Evolutionary conservation across 2,113 vertebrate genomes (phyloP), one percentile per base, ranked within the genome.

Genomic region (Carassius auratus): DNA sequence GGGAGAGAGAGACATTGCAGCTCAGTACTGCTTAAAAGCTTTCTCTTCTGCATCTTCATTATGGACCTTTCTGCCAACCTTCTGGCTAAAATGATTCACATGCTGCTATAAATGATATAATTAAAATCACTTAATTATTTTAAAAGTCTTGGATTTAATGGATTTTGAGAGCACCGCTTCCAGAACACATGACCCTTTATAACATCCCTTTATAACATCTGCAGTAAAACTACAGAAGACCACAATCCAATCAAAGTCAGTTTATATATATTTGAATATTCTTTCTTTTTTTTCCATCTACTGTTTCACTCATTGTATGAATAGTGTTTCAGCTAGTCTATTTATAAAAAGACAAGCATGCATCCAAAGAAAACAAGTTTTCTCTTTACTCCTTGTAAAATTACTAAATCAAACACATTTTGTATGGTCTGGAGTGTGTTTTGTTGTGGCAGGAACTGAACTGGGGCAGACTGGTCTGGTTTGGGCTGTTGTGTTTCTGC

Each of bases 401-500:
- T 71, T 33, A 36, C 21, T 45, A 59, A 69, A 59, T 50, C 21
- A 48, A 62, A 19, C 1, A 0, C 21, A 15, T 36, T n/a, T 78
- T 21, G 8, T 66, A 23, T 48, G 57, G 36, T 36, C 17, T 33
- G 71, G n/a, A 48, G 23, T 4, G 59, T 64, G 64, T 42, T 33
- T 23, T 87, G 71, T 86, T 77, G 77, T 89, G 76, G 55, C 36
- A 74, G 86, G 79, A 75, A 71, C 77, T 82, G 82, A 87, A 73
- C 85, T 88, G 84, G 89, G 86, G 85, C 86, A 90, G 89, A 91
- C 90, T 86, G 80, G 88, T 90, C 91, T 91, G 92, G 92, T 76
- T 78, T 76, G 64, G 86, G 87, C 89, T 83, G 81, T 91, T 90
- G 90, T 89, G 91, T 92, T 91, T 94, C 83, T 91, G 88, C 90